phyloP scores from a whole-genome alignment of 2,888 invertebrate genomes.

The Ferdinandea cuprea region DNA sequence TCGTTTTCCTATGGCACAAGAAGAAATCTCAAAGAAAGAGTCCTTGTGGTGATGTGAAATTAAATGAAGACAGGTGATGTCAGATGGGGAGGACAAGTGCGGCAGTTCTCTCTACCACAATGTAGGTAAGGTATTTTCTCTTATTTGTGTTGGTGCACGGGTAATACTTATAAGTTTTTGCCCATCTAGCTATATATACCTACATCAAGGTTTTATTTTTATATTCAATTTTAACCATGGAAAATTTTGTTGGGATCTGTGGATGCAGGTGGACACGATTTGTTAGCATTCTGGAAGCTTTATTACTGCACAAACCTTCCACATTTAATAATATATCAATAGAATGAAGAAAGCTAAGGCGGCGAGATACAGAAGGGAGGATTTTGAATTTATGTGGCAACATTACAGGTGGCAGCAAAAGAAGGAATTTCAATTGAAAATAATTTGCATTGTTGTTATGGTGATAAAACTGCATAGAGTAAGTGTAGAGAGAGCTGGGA shows the following conservation, averaged over 20 bases:
- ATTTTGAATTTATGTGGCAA: background rate
- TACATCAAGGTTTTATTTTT: too few species aligned
- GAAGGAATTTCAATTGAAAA: constrained; percentile 7
- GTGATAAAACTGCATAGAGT: background rate
- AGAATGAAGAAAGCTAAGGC: background rate
- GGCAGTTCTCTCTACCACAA: constrained; percentile 6
- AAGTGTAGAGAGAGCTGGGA: background rate
- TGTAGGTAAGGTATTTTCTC: too few species aligned
- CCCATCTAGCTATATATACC: too few species aligned
- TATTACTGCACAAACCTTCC: constrained; percentile 27
- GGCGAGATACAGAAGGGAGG: too few species aligned
- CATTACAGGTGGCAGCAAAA: constrained; percentile 12
- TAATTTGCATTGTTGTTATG: constrained; percentile 1
- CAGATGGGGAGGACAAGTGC: constrained; percentile 27
- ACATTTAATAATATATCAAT: constrained; percentile 5
- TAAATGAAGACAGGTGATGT: constrained; percentile 74
- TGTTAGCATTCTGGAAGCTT: constrained; percentile 27
- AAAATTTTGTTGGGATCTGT: constrained; percentile 6
- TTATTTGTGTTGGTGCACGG: too few species aligned
- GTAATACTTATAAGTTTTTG: too few species aligned
- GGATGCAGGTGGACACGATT: constrained; percentile 51
- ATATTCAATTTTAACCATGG: background rate
- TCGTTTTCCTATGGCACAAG: constrained; percentile 65
- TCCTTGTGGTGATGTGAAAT: constrained; percentile 71
- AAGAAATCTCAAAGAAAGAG: constrained; percentile 67